Base-by-base conservation (phyloP, 2,888 invertebrate species). In the Chalcosyrphus nemorum region DNA sequence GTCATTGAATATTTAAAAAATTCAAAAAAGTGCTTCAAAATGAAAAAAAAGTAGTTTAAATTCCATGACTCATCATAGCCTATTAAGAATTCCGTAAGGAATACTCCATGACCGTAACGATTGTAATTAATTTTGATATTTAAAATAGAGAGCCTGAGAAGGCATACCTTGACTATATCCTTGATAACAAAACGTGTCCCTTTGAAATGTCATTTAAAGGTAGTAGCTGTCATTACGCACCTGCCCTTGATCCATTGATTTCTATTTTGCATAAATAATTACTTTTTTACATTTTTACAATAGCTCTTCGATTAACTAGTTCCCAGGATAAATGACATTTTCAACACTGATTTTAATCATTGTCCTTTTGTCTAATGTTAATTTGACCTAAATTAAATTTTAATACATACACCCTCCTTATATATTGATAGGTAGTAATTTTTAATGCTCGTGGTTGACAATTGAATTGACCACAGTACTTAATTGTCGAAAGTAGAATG, bases 401-500 rank as follows among this genome's bases (percentile, higher is more conserved):
- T 1, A 52, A 47, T 29, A 15, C 43, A 47, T 29, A 15, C 43
- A 43, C 19, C 21, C 41, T 13, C 13, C 5, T 38, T n/a, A 15
- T 6, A 15, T 13, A 21, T 0, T 35, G 15, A 52, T n/a, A 15
- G 7, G 15, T 13, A 21, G 1, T 35, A 24, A 52, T 38, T 50
- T 24, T 38, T 11, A 65, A 50, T 35, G 41, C 4, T 38, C 27
- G 7, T n/a, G 15, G 11, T 38, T 57, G 45, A 65, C 47, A 66
- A 57, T 66, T 38, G 19, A 17, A 65, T 47, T 72, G 65, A 65
- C 65, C 38, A 59, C 50, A 56, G 15, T 21, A 52, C 11, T 70
- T 71, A 71, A 81, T 71, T 75, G 24, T 38, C n/a, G 24, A 56
- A 68, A 29, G 24, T 50, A 7, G 29, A 21, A 27, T 32, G 29